Evolutionary conservation across 1,140 invertebrate genomes (phyloP), one percentile per base, ranked within the genome.

Genomic region (Nixonia krombeini): DNA sequence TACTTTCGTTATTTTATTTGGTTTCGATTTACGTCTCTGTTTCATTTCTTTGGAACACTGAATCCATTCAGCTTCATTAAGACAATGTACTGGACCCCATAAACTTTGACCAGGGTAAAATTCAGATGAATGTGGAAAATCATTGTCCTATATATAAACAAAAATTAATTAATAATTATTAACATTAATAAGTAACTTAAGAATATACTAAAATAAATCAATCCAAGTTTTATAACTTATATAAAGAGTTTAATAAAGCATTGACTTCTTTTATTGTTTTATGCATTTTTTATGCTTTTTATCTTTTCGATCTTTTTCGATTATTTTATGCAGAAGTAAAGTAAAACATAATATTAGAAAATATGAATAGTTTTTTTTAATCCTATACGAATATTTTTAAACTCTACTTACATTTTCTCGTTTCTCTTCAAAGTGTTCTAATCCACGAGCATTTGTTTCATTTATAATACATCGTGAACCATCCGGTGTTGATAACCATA

Each of bases 41-140:
- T 90, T 91, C 87, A 92, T 90, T 71, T 92, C 89, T 79, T 93
- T 92, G 5, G 92, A 92, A 55, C 89, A 87, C 25, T 90, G 85
- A 7, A 93, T 83, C 94, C 94, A 96, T 61, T 91, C 89, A 1
- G 91, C 93, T 46, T 89, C 89, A 63, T 92, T 90, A 28, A 96
- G 83, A 49, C 88, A 87, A 31, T 89, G 88, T 7, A 92, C 79
- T 0, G 89, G 89, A 4, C 92, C 92, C 76, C 89, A 91, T 1
- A 95, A 82, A 66, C 89, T 88, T 76, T 94, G 92, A 0, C 93
- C 93, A 6, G 91, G 91, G 77, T 93, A 94, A 74, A 90, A 93
- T 72, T 91, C 90, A 1, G 86, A 87, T 1, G 88, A 83, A 40
- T 86, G 85, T 10, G 85, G 84, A 75, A 91, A 91, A 73, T 90